Evolutionary conservation across 1,140 invertebrate genomes (phyloP).

Genomic region (Ips nitidus): DNA sequence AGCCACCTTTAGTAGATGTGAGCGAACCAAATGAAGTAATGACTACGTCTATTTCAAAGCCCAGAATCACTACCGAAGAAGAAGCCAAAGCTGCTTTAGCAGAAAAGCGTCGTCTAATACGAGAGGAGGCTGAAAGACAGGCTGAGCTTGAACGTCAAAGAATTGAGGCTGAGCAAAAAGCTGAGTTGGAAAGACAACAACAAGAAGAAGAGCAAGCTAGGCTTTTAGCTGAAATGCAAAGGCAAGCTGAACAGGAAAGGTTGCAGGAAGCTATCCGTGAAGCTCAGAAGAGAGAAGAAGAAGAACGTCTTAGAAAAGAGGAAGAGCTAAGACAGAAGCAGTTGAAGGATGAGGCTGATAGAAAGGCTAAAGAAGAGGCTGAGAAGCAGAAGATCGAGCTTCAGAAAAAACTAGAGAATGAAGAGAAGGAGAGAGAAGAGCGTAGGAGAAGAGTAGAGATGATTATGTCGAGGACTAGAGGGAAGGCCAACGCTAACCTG

Average conservation of each 20-base stretch:
- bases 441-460: conserved; percentile 78
- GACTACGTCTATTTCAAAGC: conserved; percentile 67
- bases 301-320: conserved; percentile 62
- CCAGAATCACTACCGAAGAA: conserved; percentile 81
- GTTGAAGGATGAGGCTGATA: conserved; percentile 76
- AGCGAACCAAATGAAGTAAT: conserved; percentile 27
- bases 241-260: conserved; percentile 72
- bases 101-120: conserved; percentile 76
- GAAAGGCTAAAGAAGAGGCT: conserved; percentile 74
- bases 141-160: conserved; percentile 78
- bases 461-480: conserved; percentile 79
- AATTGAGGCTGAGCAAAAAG: conserved; percentile 70
- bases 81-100: conserved; percentile 87
- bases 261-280: conserved; percentile 64
- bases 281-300: conserved; percentile 66
- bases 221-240: conserved; percentile 73
- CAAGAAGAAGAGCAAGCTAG: conserved; percentile 80
- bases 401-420: conserved; percentile 72
- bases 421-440: conserved; percentile 77
- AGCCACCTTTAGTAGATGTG: too few relatives aligned
- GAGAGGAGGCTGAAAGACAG: conserved; percentile 84
- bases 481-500: conserved; percentile 60
- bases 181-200: conserved; percentile 73
- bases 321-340: conserved; percentile 69
- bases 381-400: conserved; percentile 75